Evolutionary conservation across 1,140 invertebrate genomes (phyloP), one percentile per base, ranked within the genome.

Genomic region (Neuroterus valhalla): DNA sequence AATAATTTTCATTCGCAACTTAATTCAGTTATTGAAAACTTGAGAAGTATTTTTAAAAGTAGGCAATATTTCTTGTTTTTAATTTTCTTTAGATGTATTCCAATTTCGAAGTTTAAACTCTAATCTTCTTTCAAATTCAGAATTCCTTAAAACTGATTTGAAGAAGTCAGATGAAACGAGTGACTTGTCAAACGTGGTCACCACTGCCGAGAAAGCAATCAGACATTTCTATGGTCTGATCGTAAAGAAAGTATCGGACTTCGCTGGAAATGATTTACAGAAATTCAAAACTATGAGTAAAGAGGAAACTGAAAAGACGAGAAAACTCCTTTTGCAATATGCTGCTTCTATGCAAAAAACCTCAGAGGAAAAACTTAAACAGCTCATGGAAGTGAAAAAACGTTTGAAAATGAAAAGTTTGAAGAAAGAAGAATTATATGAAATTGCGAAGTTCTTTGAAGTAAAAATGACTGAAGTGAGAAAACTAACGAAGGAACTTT

Each of bases 231-330:
- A 76, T 42, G 74, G 50, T 3, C 44, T 19, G 6, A 21, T 76
- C 31, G n/a, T 68, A 11, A 68, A 50, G 15, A 68, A 50, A 45
- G 21, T 76, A 2, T 45, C 43, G 4, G 15, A 67, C 23, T 76
- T 76, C 21, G 23, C 67, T 12, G 62, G 66, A 4, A 76, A 55
- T 38, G 71, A 73, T 72, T 21, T 76, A 17, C 66, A 26, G 11
- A 17, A 50, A 66, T 77, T 68, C 17, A 70, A 70, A 50, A 46
- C 44, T 66, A 42, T 50, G 21, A 69, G 66, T 17, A 77, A 73
- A 23, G 75, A 77, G 11, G 75, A 77, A 52, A 38, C 66, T 21
- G 68, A 42, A n/a, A 77, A 70, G 31, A 42, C 68, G 17, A 69
- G 70, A 42, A 67, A 14, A n/a, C 38, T 66, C 8, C 42, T 76